A percentile compares a stretch with the other conserved stretches of the same genome.
Evolutionary conservation across 2,113 vertebrate species (phyloP).

Genomic region (Oryzias melastigma): DNA sequence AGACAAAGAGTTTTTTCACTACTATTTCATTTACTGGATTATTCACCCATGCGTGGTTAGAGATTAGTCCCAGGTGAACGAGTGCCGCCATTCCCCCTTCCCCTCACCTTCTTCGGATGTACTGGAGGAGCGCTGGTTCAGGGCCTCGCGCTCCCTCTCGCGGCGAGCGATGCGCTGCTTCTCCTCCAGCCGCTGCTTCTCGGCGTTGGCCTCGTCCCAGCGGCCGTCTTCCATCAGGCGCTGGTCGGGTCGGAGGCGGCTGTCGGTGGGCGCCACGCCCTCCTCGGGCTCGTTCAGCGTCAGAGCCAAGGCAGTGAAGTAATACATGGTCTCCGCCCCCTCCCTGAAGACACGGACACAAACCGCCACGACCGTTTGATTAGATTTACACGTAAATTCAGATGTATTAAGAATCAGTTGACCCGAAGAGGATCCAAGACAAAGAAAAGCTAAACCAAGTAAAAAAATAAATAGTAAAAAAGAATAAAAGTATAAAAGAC

Average conservation of each 20-base stretch:
- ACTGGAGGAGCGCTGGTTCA: constrained; percentile 70
- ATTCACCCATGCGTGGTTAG: constrained; percentile 19
- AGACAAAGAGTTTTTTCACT: constrained; percentile 53
- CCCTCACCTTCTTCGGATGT: constrained; percentile 80
- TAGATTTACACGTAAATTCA: too few relatives aligned
- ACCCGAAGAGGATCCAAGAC: too few relatives aligned
- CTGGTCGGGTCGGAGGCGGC: constrained; percentile 90
- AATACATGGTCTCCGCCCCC: constrained; percentile 94
- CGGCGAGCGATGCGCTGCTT: constrained; percentile 87
- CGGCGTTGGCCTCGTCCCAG: constrained; percentile 94
- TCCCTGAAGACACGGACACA: constrained; percentile 72
- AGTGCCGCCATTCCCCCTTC: too few relatives aligned
- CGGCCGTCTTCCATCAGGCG: constrained; percentile 94
- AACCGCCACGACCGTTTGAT: too few relatives aligned
- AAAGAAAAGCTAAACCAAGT: too few relatives aligned
- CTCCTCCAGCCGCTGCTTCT: constrained; percentile 95
- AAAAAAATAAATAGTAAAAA: too few relatives aligned
- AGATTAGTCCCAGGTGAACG: not conserved
- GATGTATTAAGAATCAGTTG: too few relatives aligned
- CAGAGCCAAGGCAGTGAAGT: constrained; percentile 90
- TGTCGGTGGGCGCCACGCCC: constrained; percentile 88
- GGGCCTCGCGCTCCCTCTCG: constrained; percentile 85
- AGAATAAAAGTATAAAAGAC: too few relatives aligned
- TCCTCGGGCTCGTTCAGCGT: constrained; percentile 88
- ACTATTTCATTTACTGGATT: constrained; percentile 35